Conservation (phyloP, 2,888 invertebrate genomes). For the Chelonus formosanus region DNA sequence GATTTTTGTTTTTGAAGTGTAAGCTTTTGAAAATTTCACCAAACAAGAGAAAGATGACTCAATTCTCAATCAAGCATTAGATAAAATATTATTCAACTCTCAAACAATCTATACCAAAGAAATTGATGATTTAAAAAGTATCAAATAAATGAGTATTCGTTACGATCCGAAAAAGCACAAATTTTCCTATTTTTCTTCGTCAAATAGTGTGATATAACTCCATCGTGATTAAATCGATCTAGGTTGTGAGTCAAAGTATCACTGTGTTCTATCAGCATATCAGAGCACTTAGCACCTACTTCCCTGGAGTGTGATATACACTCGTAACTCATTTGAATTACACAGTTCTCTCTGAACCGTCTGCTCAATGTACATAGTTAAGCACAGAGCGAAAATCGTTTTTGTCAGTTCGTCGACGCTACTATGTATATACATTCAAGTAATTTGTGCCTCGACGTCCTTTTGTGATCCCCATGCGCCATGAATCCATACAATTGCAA, state of each 20-base stretch:
- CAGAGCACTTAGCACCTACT: conserved; percentile 65
- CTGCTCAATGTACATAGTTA: conserved; percentile 38
- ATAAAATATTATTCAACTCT: too few species aligned
- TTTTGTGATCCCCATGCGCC: conserved; percentile 24
- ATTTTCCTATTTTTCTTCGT: neutral
- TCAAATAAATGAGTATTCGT: neutral
- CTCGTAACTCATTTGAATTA: conserved; percentile 65
- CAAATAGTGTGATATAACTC: conserved; percentile 45
- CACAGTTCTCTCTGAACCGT: conserved; percentile 60
- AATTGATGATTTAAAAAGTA: neutral
- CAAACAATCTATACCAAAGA: too few species aligned
- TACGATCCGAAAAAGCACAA: too few species aligned
- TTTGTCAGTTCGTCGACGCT: conserved; percentile 33
- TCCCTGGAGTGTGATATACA: conserved; percentile 64
- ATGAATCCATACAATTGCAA: conserved; percentile 43
- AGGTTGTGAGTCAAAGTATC: conserved; percentile 42
- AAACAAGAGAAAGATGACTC: too few species aligned
- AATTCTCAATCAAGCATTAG: too few species aligned
- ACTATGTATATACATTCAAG: conserved; percentile 22
- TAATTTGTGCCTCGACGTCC: conserved; percentile 18
- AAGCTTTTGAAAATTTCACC: too few species aligned
- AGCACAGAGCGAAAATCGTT: conserved; percentile 37
- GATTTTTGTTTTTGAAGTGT: too few species aligned
- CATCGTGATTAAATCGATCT: conserved; percentile 56
- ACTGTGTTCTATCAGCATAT: conserved; percentile 63